These are phyloP conservation scores for Pseudococcus longispinus DNA, from an alignment of 2,888 invertebrate species.

Conservation along the genomic window DNA sequence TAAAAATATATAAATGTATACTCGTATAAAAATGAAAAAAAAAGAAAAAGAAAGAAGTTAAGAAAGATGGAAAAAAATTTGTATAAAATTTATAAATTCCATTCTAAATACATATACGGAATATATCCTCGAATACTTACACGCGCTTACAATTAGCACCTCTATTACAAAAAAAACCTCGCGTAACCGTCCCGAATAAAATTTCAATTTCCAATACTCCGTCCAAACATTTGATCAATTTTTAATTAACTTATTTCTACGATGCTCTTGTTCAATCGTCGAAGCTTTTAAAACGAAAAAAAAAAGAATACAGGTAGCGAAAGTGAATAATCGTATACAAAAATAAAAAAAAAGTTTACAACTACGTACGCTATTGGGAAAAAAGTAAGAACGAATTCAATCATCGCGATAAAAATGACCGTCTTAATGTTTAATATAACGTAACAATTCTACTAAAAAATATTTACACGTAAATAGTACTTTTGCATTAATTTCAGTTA, in stretches of 20 bases:
- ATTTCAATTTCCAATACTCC: background rate
- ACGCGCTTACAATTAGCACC: conserved; percentile 26
- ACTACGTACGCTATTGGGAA: background rate
- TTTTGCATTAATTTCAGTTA: background rate
- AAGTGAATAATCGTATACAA: conserved; percentile 42
- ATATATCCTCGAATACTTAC: background rate
- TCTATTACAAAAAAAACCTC: background rate
- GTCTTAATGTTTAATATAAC: background rate
- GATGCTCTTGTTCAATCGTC: conserved; percentile 11
- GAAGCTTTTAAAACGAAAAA: background rate
- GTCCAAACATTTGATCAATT: background rate
- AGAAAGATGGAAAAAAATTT: conserved; percentile 37
- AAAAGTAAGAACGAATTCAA: background rate
- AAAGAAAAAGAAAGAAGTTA: conserved; percentile 26
- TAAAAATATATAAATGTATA: conserved; percentile 44
- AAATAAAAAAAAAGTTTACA: conserved; percentile 32
- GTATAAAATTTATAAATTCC: conserved; percentile 31
- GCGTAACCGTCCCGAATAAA: background rate
- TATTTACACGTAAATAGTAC: conserved; percentile 35
- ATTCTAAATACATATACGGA: background rate
- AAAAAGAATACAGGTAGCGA: background rate
- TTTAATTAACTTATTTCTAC: background rate
- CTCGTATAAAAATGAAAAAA: conserved; percentile 32
- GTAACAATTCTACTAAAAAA: conserved; percentile 39
- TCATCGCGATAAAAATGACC: conserved; percentile 26